These are phyloP conservation scores for Stegodyphus mimosarum DNA, from an alignment of 1,140 invertebrate species.

Conservation along the genomic window DNA sequence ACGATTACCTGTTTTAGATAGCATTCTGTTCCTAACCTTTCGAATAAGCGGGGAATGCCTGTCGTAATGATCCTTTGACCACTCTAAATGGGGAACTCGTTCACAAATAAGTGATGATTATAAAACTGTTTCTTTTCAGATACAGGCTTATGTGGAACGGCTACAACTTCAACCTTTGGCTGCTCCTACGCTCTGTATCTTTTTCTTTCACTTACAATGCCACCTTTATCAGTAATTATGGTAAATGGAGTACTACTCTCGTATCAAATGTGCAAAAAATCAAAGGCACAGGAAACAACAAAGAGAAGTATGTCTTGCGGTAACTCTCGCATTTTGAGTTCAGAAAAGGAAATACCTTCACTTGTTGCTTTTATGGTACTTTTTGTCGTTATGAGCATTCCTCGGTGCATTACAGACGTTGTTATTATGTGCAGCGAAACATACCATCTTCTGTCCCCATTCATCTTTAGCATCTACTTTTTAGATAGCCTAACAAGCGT, in stretches of 20 bases:
- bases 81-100: too few relatives aligned
- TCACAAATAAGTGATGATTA: too few relatives aligned
- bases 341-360: constrained; percentile 3
- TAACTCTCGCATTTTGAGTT: constrained; percentile 12
- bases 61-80: too few relatives aligned
- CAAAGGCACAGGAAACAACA: background rate
- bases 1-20: too few relatives aligned
- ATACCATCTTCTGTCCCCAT: background rate
- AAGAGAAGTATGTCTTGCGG: background rate
- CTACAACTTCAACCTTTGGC: background rate
- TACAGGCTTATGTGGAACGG: constrained; percentile 5
- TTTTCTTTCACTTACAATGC: constrained; percentile 1
- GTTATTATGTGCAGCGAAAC: background rate
- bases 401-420: constrained; percentile 3
- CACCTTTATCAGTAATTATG: background rate
- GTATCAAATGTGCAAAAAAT: background rate
- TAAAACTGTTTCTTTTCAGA: constrained; percentile 18
- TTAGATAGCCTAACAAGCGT: constrained; percentile 16
- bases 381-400: background rate
- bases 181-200: constrained; percentile 23
- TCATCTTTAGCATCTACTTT: constrained; percentile 8
- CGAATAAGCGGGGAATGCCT: too few relatives aligned
- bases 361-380: constrained; percentile 8
- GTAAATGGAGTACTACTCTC: background rate
- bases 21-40: too few relatives aligned